phyloP scores from a whole-genome alignment of 2,797 vertebrate genomes.

The Cichlasoma orientale region DNA sequence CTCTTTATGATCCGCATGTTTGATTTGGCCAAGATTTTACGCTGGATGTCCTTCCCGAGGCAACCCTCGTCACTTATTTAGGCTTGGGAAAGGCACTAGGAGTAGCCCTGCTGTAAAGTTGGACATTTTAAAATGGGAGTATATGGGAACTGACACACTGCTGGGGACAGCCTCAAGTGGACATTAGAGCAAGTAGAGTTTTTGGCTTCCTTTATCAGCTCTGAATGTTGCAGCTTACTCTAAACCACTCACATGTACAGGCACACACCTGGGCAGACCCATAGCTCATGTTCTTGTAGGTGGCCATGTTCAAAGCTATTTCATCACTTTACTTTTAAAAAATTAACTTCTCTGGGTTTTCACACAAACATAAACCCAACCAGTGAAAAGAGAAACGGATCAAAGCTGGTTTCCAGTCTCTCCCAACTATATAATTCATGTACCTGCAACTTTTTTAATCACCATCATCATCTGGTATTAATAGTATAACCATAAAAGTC shows the following conservation, averaged over 20 bases:
- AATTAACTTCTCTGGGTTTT: conserved; percentile 7
- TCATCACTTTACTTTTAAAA: conserved; percentile 44
- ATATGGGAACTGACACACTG: too few relatives aligned
- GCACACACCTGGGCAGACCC: not conserved
- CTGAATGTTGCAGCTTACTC: too few relatives aligned
- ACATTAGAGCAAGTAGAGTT: too few relatives aligned
- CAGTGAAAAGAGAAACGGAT: conserved; percentile 34
- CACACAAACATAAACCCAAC: conserved; percentile 27
- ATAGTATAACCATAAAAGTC: conserved; percentile 52
- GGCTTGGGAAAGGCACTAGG: too few relatives aligned
- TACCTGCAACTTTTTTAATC: conserved; percentile 64
- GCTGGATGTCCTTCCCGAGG: too few relatives aligned
- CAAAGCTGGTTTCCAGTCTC: conserved; percentile 44
- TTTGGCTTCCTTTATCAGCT: too few relatives aligned
- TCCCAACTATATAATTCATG: conserved; percentile 52
- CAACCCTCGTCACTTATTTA: too few relatives aligned
- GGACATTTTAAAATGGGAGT: too few relatives aligned
- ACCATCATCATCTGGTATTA: conserved; percentile 64
- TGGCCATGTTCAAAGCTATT: conserved; percentile 57
- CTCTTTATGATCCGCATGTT: too few relatives aligned
- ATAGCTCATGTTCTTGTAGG: conserved; percentile 35
- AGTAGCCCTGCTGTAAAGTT: too few relatives aligned
- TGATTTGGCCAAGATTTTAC: too few relatives aligned
- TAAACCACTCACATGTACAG: not conserved
- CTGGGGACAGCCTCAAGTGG: too few relatives aligned